Evolutionary conservation across 2,888 invertebrate species (phyloP).

Genomic region (Lagria hirta): DNA sequence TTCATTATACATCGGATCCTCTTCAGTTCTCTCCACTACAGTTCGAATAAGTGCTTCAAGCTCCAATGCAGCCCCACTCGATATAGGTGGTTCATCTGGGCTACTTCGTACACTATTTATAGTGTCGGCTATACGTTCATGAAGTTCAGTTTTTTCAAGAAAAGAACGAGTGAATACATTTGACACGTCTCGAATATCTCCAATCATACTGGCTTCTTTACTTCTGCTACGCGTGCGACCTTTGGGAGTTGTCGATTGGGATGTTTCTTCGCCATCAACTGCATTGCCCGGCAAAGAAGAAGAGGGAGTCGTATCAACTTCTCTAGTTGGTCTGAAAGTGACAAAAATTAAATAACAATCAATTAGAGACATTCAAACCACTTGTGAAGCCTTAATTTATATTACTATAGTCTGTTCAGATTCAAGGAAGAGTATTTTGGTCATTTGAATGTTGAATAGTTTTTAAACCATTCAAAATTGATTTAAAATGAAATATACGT

Average conservation of each 20-base stretch:
- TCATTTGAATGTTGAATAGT: too few relatives aligned
- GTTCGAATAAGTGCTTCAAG: conserved; percentile 56
- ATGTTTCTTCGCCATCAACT: conserved; percentile 1
- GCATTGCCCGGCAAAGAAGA: conserved; percentile 38
- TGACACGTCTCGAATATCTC: conserved; percentile 17
- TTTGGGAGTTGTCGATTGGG: conserved; percentile 11
- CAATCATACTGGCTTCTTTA: conserved; percentile 4
- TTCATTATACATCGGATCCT: conserved; percentile 57
- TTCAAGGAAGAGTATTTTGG: too few relatives aligned
- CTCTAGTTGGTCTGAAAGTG: conserved; percentile 31
- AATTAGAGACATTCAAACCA: not conserved
- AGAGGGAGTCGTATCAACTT: conserved; percentile 41
- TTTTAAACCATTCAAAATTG: too few relatives aligned
- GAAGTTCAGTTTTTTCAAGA: conserved; percentile 56
- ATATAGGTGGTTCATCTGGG: conserved; percentile 27
- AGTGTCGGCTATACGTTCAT: conserved; percentile 58
- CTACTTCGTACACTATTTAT: conserved; percentile 55
- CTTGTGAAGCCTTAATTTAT: not conserved
- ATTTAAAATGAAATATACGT: too few relatives aligned
- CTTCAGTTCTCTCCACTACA: conserved; percentile 56
- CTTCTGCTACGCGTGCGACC: conserved; percentile 2
- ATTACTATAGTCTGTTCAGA: too few relatives aligned
- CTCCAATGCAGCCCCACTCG: conserved; percentile 39
- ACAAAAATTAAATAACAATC: not conserved
- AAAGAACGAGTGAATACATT: conserved; percentile 54